Evolutionary conservation across 2,888 invertebrate species (phyloP).

Genomic region (Galerucella calmariensis): DNA sequence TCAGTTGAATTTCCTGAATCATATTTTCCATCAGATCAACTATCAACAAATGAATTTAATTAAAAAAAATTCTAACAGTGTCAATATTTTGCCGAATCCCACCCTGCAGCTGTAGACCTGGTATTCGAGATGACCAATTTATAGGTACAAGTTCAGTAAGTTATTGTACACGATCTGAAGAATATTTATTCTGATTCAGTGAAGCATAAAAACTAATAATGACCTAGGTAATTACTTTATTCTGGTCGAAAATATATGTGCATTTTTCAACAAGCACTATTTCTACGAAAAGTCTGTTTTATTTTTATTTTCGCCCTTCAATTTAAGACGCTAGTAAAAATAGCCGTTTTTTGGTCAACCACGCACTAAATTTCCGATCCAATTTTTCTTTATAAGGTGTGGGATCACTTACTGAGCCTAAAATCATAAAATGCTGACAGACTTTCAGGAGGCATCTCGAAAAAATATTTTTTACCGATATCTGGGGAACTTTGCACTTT

Average conservation of each 20-base stretch:
- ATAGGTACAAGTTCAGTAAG: slow-evolving; percentile 63
- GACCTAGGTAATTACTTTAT: slow-evolving; percentile 64
- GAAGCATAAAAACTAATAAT: slow-evolving; percentile 64
- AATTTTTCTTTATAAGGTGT: too few relatives aligned
- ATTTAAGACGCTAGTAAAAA: background rate
- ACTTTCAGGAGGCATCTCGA: too few relatives aligned
- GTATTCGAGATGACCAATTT: slow-evolving; percentile 63
- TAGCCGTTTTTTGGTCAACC: too few relatives aligned
- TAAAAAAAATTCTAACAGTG: background rate
- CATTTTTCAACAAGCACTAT: slow-evolving; percentile 36
- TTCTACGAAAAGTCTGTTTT: background rate
- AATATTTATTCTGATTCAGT: slow-evolving; percentile 63
- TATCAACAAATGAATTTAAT: background rate
- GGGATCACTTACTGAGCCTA: too few relatives aligned
- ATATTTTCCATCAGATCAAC: background rate
- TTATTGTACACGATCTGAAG: slow-evolving; percentile 63
- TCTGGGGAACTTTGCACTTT: too few relatives aligned
- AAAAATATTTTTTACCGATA: too few relatives aligned
- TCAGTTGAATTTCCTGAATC: background rate
- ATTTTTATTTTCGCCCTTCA: background rate
- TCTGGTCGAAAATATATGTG: slow-evolving; percentile 51
- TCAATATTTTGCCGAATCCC: slow-evolving; percentile 8
- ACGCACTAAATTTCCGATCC: too few relatives aligned
- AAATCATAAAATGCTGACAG: too few relatives aligned
- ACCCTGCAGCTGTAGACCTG: slow-evolving; percentile 43